Evolutionary conservation across 2,113 vertebrate genomes (phyloP), one percentile per base, ranked within the genome.

Genomic region (Zingel zingel): DNA sequence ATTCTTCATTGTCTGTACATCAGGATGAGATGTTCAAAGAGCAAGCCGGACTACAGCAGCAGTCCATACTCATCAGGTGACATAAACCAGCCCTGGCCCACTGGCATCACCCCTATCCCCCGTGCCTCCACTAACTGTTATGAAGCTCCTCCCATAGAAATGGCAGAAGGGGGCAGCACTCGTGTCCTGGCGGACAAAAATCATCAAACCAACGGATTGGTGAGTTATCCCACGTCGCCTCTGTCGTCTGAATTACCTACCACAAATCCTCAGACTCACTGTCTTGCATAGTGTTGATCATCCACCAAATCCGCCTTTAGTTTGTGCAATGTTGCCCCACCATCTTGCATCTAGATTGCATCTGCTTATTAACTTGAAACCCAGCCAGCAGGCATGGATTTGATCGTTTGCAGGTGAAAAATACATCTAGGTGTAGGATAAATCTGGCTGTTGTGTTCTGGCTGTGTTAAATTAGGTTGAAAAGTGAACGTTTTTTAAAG

Each of bases 161-260:
- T 95, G 95, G 79, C 81, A 16, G 90, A 94, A 63, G 92, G 70
- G 18, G 76, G 75, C 70, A 81, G 74, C 65, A 76, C 76, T 9
- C 18, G 47, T 6, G 1, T 1, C 21, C 58, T 82, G 75, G 76
- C 67, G 62, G 81, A 89, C 72, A 87, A 77, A 63, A 90, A 84
- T 47, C 61, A 5, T 30, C 73, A 91, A 19, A 88, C 36, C 78
- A 96, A 96, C 0, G 94, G 95, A 68, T 4, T 72, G 88, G 95
- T 96, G 87, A 94, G 93, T 92, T n/a, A 25, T 25, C 13, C 1
- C 36, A 12, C 12, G 53, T 45, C 36, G 30, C 11, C 68, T 78
- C 15, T 19, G 18, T 53, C 21, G 14, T 43, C 45, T 50, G 7
- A 63, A 45, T 18, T 13, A 58, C 63, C 58, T 0, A 57, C n/a